These are phyloP conservation scores for Stomatorhinus ivindoensis DNA, from an alignment of 2,113 vertebrate species.

Conservation along the genomic window DNA sequence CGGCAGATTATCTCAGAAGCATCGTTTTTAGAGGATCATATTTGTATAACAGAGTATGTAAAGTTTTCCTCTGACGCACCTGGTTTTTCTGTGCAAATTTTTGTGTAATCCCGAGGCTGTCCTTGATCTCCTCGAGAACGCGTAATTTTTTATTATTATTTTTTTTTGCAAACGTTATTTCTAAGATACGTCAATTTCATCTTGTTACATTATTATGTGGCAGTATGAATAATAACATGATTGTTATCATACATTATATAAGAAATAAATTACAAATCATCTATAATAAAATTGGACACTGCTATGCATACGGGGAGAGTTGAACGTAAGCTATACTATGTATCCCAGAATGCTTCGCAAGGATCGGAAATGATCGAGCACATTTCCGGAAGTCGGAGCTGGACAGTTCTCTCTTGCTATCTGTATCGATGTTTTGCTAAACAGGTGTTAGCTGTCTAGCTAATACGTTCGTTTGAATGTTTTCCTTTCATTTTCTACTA, in stretches of 20 bases:
- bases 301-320: neutral
- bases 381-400: slow-evolving; percentile 3
- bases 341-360: slow-evolving; percentile 17
- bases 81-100: neutral
- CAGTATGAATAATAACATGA: neutral
- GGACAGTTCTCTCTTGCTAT: slow-evolving; percentile 2
- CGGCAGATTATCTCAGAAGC: too few species aligned
- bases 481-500: neutral
- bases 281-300: neutral
- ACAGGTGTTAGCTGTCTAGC: neutral
- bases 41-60: too few species aligned
- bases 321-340: neutral
- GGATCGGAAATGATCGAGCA: neutral
- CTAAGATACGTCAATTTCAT: neutral
- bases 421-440: slow-evolving; percentile 22
- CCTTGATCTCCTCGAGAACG: neutral
- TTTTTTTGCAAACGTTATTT: neutral
- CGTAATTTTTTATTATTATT: neutral
- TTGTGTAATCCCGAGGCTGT: neutral
- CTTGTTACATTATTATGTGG: neutral
- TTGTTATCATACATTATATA: neutral
- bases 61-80: neutral
- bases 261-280: neutral
- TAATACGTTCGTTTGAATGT: neutral
- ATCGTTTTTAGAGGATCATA: too few species aligned